Evolutionary conservation across 1,140 invertebrate species (phyloP), one percentile per base, ranked within the genome.

Genomic region (Agraylea sexmaculata): DNA sequence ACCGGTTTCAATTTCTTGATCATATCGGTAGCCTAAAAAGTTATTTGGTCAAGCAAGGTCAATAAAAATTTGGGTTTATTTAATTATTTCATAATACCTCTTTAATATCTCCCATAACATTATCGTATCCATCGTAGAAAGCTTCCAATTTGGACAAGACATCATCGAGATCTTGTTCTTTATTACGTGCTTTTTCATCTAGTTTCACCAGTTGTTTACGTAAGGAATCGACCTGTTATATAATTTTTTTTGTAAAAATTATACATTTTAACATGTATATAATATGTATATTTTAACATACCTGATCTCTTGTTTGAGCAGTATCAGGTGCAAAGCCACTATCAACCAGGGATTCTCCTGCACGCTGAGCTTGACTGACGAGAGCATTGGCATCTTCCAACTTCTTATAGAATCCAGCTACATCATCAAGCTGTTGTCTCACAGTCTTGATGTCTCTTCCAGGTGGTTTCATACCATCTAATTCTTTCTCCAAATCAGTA

Each of bases 401-500:
- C 49, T 79, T 83, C 30, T 67, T 71, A 28, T 80, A 69, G 46
- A 88, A 73, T 32, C 70, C 72, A 17, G 64, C 67, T 1, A 86
- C 69, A 46, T 95, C 86, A 28, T 89, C 80, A 15, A 90, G 70
- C 59, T 96, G 91, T n/a, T 60, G 64, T 21, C 80, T 71, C 0
- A 97, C 82, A 1, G 78, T 78, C 53, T 87, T 84, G 15, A 92
- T 73, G 54, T 95, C 90, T 15, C 91, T 70, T 4, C 78, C 88
- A 1, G 89, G 77, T 1, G 90, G 78, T 51, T 80, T 80, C 73
- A 93, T 83, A 2, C 65, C 63, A 52, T 91, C 85, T 6, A 95
- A 60, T 54, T 92, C 85, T 25, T 79, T 75, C 57, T 95, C 91
- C 11, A 95, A 56, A 27, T 74, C 73, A 4, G 77, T 73, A 1